phyloP scores from a whole-genome alignment of 1,140 invertebrate species.

The Melipona quadrifasciata region DNA sequence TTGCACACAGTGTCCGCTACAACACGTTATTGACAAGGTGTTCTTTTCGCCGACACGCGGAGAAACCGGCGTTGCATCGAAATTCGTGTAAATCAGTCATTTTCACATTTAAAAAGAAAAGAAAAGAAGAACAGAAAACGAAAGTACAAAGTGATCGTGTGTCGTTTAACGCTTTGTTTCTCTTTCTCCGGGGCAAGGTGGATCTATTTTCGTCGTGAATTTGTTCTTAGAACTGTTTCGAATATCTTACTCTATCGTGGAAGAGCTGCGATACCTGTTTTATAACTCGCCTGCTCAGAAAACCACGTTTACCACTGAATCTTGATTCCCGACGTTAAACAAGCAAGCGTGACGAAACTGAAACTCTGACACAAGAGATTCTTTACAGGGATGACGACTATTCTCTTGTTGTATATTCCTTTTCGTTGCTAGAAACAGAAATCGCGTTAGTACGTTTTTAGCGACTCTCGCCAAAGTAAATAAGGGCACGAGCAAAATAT shows the following conservation, averaged over 20 bases:
- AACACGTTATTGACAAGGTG: conserved; percentile 13
- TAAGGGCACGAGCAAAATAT: neutral
- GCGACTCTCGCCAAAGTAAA: neutral
- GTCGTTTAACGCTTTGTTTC: neutral
- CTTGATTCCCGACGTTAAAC: neutral
- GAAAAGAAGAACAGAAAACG: too few relatives aligned
- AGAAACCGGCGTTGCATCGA: neutral
- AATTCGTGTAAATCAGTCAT: neutral
- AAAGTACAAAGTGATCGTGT: neutral
- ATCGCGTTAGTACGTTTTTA: neutral
- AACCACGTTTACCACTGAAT: conserved; percentile 15
- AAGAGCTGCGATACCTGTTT: neutral
- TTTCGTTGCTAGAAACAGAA: neutral
- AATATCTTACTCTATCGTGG: neutral
- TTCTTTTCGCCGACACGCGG: neutral
- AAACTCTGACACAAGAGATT: neutral
- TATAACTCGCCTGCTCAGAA: conserved; percentile 14
- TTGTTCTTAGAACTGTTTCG: neutral
- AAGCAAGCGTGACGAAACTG: neutral
- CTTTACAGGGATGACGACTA: neutral
- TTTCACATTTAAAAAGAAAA: neutral
- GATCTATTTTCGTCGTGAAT: conserved; percentile 6
- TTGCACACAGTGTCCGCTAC: conserved; percentile 13
- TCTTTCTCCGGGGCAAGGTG: neutral
- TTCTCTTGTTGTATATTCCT: neutral